Base-by-base conservation (phyloP, 2,888 invertebrate species). In the Diplolepis rosae region DNA sequence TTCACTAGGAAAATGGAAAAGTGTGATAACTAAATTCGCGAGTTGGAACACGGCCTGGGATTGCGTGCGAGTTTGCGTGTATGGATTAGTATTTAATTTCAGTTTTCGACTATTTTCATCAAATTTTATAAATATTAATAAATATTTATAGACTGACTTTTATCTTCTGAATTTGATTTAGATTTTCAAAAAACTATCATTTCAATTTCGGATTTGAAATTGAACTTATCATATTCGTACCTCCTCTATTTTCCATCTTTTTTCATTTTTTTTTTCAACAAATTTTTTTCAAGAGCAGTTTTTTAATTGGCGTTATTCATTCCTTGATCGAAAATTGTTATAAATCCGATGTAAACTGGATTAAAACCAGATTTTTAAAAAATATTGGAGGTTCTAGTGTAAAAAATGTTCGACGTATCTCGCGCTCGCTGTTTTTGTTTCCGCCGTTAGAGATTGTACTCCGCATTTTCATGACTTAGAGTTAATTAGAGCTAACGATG, bases 31-130 rank as follows among this genome's bases (percentile, higher is more conserved):
- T 61, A 22, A 39, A 61, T 24, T 61, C 74, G 77, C 74, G 77
- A 79, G 77, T 79, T 77, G 77, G 77, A 79, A 79, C 76, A 75
- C 72, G 70, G 65, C 71, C 73, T 77, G 73, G 70, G 68, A 72
- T 67, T 68, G 39, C 39, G 39, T 61, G 61, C 35, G 35, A 61
- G 35, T 15, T 61, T 42, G 39, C 39, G 24, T 61, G 39, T 61
- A 39, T 61, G 61, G 24, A n/a, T 61, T 61, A 39, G 39, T 61
- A 61, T n/a, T 24, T 61, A 18, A 30, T 39, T 61, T 42, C 39
- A 61, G 24, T 65, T 50, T 30, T 68, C 45, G 18, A 65, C 45
- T 48, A 66, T 52, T 70, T 15, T 22, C 9, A 48, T 1, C 50
- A 48, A 66, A 18, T 66, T 48, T 50, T 66, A 66, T 30, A 30